Conservation (phyloP, 2,113 vertebrate genomes). For the Xiphophorus couchianus region DNA sequence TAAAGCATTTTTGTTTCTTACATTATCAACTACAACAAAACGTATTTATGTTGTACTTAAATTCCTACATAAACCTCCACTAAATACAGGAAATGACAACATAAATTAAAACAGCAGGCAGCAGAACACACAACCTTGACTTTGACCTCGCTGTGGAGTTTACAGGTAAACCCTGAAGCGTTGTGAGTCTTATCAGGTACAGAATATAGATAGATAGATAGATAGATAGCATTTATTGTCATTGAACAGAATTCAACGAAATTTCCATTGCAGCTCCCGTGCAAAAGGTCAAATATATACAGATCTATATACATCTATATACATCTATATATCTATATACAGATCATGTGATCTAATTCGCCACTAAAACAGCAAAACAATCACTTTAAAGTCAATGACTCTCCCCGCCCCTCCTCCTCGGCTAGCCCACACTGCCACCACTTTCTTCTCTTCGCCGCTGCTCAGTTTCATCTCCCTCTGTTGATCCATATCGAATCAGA, state of each 20-base stretch:
- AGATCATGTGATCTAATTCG: constrained; percentile 51
- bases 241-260: no score
- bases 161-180: constrained; percentile 9
- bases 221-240: no score
- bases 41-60: background rate
- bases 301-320: no score
- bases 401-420: constrained; percentile 34
- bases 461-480: constrained; percentile 25
- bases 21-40: background rate
- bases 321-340: no score
- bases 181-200: constrained; percentile 3
- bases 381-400: constrained; percentile 63
- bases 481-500: constrained; percentile 40
- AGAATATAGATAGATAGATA: no score
- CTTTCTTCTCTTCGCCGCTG: constrained; percentile 11
- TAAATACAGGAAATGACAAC: background rate
- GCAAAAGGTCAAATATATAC: no score
- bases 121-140: constrained; percentile 2
- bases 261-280: no score
- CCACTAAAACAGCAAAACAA: constrained; percentile 53
- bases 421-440: background rate
- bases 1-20: background rate
- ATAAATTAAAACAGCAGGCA: background rate
- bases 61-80: background rate
- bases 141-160: constrained; percentile 31